Evolutionary conservation across 2,888 invertebrate genomes (phyloP).

Genomic region (Selenia dentaria): DNA sequence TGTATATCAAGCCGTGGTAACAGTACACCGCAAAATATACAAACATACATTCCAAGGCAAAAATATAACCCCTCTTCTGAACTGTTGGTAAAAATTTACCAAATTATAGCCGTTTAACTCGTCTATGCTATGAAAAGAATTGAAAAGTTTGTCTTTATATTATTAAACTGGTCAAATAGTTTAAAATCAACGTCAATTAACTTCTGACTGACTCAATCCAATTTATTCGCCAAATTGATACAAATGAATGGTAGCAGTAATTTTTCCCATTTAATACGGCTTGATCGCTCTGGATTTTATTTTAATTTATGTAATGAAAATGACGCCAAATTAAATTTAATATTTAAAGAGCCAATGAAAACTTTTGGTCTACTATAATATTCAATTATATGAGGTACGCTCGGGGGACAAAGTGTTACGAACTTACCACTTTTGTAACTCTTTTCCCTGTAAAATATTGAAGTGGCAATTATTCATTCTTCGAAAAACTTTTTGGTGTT

Average conservation of each 20-base stretch:
- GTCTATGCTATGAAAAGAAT: too few relatives aligned
- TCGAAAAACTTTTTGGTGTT: too few relatives aligned
- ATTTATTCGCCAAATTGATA: slow-evolving; percentile 8
- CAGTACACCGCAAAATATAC: too few relatives aligned
- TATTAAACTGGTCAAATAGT: slow-evolving; percentile 1
- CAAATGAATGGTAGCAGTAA: background rate
- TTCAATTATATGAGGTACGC: slow-evolving; percentile 25
- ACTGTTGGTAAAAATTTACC: too few relatives aligned
- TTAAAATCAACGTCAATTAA: slow-evolving; percentile 3
- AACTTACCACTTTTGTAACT: slow-evolving; percentile 13
- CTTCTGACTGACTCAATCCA: background rate
- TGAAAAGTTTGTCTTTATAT: background rate
- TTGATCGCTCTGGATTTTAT: slow-evolving; percentile 10
- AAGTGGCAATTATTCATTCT: background rate
- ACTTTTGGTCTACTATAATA: slow-evolving; percentile 24
- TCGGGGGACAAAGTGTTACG: slow-evolving; percentile 7
- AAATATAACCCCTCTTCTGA: too few relatives aligned
- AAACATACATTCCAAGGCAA: too few relatives aligned
- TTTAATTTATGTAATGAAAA: slow-evolving; percentile 18
- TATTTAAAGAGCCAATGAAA: slow-evolving; percentile 24
- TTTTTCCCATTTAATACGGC: slow-evolving; percentile 1
- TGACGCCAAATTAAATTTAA: slow-evolving; percentile 24
- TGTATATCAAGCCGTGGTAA: too few relatives aligned
- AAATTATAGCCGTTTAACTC: too few relatives aligned
- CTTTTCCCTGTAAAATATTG: slow-evolving; percentile 4